Base-by-base conservation (phyloP, 2,888 invertebrate genomes). In the Microctonus brassicae region DNA sequence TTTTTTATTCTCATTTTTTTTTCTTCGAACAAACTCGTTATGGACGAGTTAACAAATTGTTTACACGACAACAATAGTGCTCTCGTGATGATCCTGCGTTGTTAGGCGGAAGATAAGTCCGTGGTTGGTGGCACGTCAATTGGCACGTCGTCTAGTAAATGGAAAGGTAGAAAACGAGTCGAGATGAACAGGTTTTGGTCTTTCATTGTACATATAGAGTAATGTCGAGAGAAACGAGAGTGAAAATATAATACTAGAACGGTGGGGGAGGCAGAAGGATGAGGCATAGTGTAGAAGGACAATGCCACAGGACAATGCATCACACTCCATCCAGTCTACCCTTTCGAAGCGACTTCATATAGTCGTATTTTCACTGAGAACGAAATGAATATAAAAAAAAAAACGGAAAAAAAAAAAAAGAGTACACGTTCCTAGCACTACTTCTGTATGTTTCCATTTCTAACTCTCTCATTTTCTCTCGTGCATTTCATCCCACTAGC, bases 231-330 rank as follows among this genome's bases (percentile, higher is more conserved):
- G 57, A 7, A 26, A 60, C 53, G 36, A 33, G 52, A 47, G 47
- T n/a, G 47, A 20, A n/a, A 47, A 47, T 29, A 7, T n/a, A n/a
- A n/a, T n/a, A 29, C 7, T 3, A 29, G 29, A 20, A 47, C 7
- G 24, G 47, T 52, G 65, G 13, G 52, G 60, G n/a, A 17, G 4
- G 29, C 17, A 17, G 20, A 3, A 20, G 20, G 34, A 13, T 20
- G 17, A 24, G 61, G 62, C 60, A 6, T 24, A 20, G 39, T 13
- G 61, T 34, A 58, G 63, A 70, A 72, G 73, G 63, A 79, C 77
- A 80, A 79, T 77, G 72, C 73, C 65, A 7, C 72, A 63, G 75
- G 66, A 79, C 78, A 79, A 80, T 78, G 73, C 73, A 52, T 76
- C 73, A 70, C 58, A 58, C 69, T 73, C 73, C 34, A 67, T 73